Conservation (phyloP, 2,797 vertebrate genomes). For the Melanotaenia parkinsoni region DNA sequence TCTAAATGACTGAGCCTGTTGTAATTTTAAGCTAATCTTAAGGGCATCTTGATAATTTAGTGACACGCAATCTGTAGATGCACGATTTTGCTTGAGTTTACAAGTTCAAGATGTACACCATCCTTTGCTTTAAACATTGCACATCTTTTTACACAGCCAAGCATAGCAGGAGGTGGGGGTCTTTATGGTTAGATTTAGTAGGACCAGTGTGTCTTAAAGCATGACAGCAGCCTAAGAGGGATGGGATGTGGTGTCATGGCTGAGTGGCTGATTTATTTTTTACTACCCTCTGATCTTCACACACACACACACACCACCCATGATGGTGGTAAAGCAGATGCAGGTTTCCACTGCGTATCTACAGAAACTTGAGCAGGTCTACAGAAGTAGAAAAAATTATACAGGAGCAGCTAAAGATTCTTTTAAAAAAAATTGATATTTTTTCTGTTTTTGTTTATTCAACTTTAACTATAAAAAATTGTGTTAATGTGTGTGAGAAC, state of each 20-base stretch:
- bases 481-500: slow-evolving; percentile 33
- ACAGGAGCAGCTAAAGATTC: slow-evolving; percentile 21
- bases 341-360: slow-evolving; percentile 30
- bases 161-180: slow-evolving; percentile 20
- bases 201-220: slow-evolving; percentile 49
- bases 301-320: slow-evolving; percentile 30
- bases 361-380: slow-evolving; percentile 24
- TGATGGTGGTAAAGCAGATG: slow-evolving; percentile 68
- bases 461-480: slow-evolving; percentile 11
- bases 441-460: background rate
- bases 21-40: slow-evolving; percentile 8
- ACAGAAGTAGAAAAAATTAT: slow-evolving; percentile 7
- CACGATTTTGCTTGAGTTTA: slow-evolving; percentile 17
- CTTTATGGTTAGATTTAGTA: slow-evolving; percentile 68
- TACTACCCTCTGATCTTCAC: slow-evolving; percentile 55
- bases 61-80: slow-evolving; percentile 4
- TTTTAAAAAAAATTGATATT: background rate
- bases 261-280: slow-evolving; percentile 61
- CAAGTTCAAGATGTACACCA: slow-evolving; percentile 4
- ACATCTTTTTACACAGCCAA: slow-evolving; percentile 26
- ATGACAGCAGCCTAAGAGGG: slow-evolving; percentile 44
- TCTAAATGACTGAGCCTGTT: background rate
- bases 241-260: slow-evolving; percentile 33
- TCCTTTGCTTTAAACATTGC: slow-evolving; percentile 26
- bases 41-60: slow-evolving; percentile 17